Conservation (phyloP, 2,113 vertebrate genomes). For the Amazona vittata region DNA sequence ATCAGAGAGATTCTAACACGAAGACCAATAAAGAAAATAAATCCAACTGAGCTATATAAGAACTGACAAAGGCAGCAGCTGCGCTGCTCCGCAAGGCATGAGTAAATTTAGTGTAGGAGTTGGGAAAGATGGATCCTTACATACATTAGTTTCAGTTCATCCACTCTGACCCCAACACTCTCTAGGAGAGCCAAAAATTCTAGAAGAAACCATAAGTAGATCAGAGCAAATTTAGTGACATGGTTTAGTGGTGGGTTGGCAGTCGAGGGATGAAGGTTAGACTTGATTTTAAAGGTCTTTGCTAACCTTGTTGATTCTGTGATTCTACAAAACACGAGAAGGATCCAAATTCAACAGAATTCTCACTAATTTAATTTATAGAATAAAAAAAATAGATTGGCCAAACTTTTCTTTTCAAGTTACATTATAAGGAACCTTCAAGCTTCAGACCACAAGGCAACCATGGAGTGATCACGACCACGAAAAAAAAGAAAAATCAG, state of each 20-base stretch:
- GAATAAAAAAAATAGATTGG: neutral
- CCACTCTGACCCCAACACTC: fast-evolving
- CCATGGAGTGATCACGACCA: neutral
- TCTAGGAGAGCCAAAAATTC: neutral
- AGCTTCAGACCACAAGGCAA: neutral
- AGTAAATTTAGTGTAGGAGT: neutral
- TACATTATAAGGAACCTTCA: neutral
- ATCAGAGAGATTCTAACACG: neutral
- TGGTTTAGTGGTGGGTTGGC: neutral
- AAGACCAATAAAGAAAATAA: neutral
- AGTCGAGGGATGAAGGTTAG: neutral
- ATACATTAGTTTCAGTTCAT: neutral
- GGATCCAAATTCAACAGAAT: neutral
- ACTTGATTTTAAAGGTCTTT: neutral
- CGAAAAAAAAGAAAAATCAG: neutral
- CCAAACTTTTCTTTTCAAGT: neutral
- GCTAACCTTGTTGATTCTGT: neutral
- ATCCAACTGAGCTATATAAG: neutral
- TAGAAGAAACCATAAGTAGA: neutral
- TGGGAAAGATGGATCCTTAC: neutral
- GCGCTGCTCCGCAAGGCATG: neutral
- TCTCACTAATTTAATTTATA: neutral
- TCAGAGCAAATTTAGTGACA: neutral
- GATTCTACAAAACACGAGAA: neutral
- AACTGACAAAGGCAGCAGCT: conserved; percentile 12